Evolutionary conservation across 2,113 vertebrate species (phyloP).

Genomic region (Pantherophis guttatus): DNA sequence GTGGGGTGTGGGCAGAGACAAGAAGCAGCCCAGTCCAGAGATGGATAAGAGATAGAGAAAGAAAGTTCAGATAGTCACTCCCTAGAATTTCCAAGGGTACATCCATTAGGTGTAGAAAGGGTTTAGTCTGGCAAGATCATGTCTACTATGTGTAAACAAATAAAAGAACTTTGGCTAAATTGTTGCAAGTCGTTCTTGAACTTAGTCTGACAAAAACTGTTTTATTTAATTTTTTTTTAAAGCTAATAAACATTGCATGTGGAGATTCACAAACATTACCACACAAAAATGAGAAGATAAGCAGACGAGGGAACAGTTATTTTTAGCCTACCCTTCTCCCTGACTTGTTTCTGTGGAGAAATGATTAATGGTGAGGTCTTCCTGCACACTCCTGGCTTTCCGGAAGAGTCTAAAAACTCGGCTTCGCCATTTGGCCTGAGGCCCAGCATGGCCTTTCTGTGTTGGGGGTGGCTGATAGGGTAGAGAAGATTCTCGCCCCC

Average conservation of each 20-base stretch:
- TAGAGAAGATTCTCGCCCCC: not conserved
- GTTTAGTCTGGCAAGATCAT: not conserved
- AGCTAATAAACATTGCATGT: not conserved
- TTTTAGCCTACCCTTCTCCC: not conserved
- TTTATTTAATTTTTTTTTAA: not conserved
- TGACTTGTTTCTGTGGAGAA: not conserved
- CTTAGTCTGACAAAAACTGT: not conserved
- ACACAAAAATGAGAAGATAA: not conserved
- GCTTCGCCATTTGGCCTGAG: not conserved
- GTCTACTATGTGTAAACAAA: not conserved
- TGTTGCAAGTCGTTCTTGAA: not conserved
- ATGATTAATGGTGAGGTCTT: not conserved
- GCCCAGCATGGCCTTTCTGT: not conserved
- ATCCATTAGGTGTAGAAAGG: not conserved
- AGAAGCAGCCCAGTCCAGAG: not conserved
- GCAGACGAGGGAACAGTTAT: not conserved
- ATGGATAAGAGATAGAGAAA: not conserved
- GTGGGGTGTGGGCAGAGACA: not conserved
- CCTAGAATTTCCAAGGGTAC: not conserved
- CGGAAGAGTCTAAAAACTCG: not conserved
- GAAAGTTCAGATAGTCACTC: not conserved
- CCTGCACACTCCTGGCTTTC: not conserved
- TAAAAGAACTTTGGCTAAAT: not conserved
- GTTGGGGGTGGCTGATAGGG: not conserved
- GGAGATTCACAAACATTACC: not conserved